Evolutionary conservation across 2,888 invertebrate species (phyloP).

Genomic region (Latrodectus hesperus): DNA sequence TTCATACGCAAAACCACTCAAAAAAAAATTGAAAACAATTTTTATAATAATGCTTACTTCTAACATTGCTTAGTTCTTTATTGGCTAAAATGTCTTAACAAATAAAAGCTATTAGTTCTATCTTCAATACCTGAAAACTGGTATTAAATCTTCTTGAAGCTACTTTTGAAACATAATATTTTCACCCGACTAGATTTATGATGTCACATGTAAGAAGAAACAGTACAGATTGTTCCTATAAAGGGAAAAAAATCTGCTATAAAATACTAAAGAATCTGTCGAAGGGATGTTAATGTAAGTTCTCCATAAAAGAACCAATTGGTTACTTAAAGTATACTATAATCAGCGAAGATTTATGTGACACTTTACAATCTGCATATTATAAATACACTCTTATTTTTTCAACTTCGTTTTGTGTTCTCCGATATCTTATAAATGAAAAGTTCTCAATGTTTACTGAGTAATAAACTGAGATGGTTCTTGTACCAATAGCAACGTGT

Average conservation of each 20-base stretch:
- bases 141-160: constrained; percentile 66
- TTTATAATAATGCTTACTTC: background rate
- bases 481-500: no score
- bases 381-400: no score
- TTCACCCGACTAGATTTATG: constrained; percentile 49
- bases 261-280: constrained; percentile 58
- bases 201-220: constrained; percentile 39
- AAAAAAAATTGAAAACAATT: background rate
- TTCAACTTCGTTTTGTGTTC: no score
- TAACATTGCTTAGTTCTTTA: constrained; percentile 27
- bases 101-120: background rate
- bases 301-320: constrained; percentile 44
- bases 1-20: no score
- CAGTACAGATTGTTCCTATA: constrained; percentile 46
- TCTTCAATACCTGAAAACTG: constrained; percentile 47
- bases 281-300: constrained; percentile 31
- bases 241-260: constrained; percentile 43
- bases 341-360: no score
- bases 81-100: background rate
- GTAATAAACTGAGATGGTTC: no score
- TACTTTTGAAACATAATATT: constrained; percentile 50
- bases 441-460: no score
- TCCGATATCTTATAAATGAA: no score
- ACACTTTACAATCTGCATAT: no score
- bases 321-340: background rate